Evolutionary conservation across 2,888 invertebrate genomes (phyloP), one percentile per base, ranked within the genome.

Genomic region (Caradrina kadenii): DNA sequence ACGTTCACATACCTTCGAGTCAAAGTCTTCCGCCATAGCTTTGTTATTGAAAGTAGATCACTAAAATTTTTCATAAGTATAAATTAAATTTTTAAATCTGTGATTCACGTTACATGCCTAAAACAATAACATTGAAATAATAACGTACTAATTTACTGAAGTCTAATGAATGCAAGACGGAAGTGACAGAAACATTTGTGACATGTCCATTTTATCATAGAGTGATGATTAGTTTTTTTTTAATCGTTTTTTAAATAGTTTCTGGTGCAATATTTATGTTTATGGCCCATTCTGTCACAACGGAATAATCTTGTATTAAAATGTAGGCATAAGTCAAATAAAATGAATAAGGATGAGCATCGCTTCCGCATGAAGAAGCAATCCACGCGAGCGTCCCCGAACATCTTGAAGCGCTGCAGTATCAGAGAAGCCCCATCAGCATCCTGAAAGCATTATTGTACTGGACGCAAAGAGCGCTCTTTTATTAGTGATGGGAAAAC

Each of bases 1-100:
- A n/a, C n/a, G 71, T 78, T 77, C 42, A 83, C 86, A 71, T 88
- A 93, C 93, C 91, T 87, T 91, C 91, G 89, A 77, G 71, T 87
- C 26, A 74, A 69, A 69, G 74, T 78, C 70, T 69, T 85, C 68
- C 76, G 83, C 89, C 91, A 91, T 90, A 81, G 72, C 77, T 74
- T 88, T 21, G 75, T 63, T 61, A 73, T 68, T 58, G 66, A 68
- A 68, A 81, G 66, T 64, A 84, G 74, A 69, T 53, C 81, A 88
- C 87, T 83, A 31, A 84, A 79, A 87, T 86, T 88, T 89, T 90
- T 90, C 91, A 91, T 91, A 49, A 59, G 62, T 74, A 31, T 21
- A 65, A 26, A 5, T 10, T 3, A 65, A 69, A 60, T n/a, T 15
- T 17, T 5, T 15, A 58, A 42, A 1, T 22, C 26, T 50, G 6